Evolutionary conservation across 2,797 vertebrate species (phyloP).

Genomic region (Malacoctenus gilli): DNA sequence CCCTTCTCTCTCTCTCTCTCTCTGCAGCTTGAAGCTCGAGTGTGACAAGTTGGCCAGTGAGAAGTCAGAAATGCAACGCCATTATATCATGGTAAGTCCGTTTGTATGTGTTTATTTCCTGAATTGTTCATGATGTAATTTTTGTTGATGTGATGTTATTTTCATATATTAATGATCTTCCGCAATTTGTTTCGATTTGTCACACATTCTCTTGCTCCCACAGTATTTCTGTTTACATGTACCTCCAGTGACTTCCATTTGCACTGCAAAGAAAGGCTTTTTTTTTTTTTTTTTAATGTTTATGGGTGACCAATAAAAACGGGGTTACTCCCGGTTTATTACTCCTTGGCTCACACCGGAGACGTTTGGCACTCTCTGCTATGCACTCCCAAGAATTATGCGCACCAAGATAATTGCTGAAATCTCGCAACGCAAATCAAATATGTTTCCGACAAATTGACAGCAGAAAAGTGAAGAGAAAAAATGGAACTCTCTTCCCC

Average conservation of each 20-base stretch:
- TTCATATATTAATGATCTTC: too few species aligned
- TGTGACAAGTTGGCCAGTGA: conserved; percentile 98
- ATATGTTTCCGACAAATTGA: too few species aligned
- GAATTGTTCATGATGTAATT: neutral
- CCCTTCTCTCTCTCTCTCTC: conserved; percentile 55
- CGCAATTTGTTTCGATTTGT: neutral
- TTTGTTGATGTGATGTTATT: too few species aligned
- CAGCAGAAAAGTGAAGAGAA: too few species aligned
- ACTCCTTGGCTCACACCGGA: neutral
- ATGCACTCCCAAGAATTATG: conserved; percentile 1
- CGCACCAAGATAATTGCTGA: conserved; percentile 3
- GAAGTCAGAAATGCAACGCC: conserved; percentile 99
- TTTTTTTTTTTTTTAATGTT: neutral
- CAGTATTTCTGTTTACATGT: neutral
- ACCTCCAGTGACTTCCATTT: neutral
- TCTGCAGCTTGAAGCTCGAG: conserved; percentile 91
- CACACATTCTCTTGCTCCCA: too few species aligned
- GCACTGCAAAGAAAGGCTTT: neutral
- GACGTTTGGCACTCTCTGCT: conserved; percentile 8
- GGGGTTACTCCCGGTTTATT: conserved; percentile 4
- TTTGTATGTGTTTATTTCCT: neutral
- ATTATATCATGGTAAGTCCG: conserved; percentile 94
- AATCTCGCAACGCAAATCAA: too few species aligned
- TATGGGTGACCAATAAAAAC: too few species aligned
- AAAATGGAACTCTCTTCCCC: too few species aligned